These are phyloP conservation scores for Hofmannophila pseudospretella DNA, from an alignment of 2,888 invertebrate genomes.

Conservation along the genomic window DNA sequence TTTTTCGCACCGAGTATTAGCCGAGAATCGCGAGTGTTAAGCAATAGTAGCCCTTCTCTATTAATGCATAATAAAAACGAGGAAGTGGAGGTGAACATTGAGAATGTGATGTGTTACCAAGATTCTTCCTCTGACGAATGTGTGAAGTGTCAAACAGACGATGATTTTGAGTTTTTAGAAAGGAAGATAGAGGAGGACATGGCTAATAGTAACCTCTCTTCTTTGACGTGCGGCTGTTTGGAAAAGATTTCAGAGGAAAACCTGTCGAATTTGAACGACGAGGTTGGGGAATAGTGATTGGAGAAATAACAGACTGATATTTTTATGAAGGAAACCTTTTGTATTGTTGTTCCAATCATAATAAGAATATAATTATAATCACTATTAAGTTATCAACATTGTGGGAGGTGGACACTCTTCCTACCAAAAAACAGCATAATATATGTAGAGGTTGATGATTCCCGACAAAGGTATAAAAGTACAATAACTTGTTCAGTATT, in stretches of 20 bases:
- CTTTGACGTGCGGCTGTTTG: conserved; percentile 43
- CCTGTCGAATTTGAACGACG: conserved; percentile 49
- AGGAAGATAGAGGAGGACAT: conserved; percentile 57
- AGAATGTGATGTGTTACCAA: conserved; percentile 59
- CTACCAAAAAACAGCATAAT: too few species aligned
- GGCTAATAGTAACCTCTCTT: conserved; percentile 29
- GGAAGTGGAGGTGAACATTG: conserved; percentile 62
- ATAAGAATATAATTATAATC: too few species aligned
- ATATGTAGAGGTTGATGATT: too few species aligned
- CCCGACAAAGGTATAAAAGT: too few species aligned
- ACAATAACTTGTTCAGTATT: neutral
- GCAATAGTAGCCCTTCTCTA: conserved; percentile 58
- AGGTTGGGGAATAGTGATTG: conserved; percentile 29
- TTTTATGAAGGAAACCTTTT: too few species aligned
- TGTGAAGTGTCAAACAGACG: conserved; percentile 48
- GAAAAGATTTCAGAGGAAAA: conserved; percentile 69
- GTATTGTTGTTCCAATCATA: too few species aligned
- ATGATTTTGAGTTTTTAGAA: conserved; percentile 62
- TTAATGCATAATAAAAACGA: conserved; percentile 30
- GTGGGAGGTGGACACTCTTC: too few species aligned
- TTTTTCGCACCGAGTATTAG: conserved; percentile 33
- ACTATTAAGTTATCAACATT: too few species aligned
- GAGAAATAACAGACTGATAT: too few species aligned
- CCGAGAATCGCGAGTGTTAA: conserved; percentile 40
- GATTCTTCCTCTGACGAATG: conserved; percentile 70